phyloP scores from a whole-genome alignment of 2,797 vertebrate genomes.

The Acanthornis magna region DNA sequence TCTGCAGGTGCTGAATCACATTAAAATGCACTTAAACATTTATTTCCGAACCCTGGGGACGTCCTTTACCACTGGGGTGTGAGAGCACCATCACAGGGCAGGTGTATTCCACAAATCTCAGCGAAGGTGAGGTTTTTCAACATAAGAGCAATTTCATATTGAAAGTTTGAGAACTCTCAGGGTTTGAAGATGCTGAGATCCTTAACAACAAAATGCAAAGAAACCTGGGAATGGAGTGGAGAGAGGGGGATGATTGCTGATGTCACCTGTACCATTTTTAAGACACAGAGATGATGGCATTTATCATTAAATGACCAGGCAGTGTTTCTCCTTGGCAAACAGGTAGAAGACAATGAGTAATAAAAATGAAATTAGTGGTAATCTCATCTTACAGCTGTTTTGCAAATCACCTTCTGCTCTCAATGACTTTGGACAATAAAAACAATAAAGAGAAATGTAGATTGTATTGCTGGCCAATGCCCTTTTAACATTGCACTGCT shows the following conservation, averaged over 20 bases:
- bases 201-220: neutral
- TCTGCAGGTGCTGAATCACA: neutral
- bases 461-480: conserved; percentile 80
- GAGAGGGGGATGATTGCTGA: neutral
- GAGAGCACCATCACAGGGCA: neutral
- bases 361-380: neutral
- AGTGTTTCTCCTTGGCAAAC: neutral
- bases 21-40: neutral
- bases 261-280: too few relatives aligned
- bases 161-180: neutral
- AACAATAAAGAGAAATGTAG: neutral
- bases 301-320: neutral
- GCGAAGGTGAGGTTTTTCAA: neutral
- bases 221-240: neutral
- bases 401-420: neutral
- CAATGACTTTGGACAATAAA: neutral
- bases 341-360: neutral
- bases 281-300: neutral
- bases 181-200: neutral
- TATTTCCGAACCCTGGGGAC: neutral
- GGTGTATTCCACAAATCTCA: neutral
- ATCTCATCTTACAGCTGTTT: neutral
- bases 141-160: neutral
- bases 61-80: neutral
- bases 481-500: conserved; percentile 88